A percentile compares a stretch with the other conserved stretches of the same genome.
Evolutionary conservation across 2,888 invertebrate species (phyloP).

Genomic region (Noctua fimbriata): DNA sequence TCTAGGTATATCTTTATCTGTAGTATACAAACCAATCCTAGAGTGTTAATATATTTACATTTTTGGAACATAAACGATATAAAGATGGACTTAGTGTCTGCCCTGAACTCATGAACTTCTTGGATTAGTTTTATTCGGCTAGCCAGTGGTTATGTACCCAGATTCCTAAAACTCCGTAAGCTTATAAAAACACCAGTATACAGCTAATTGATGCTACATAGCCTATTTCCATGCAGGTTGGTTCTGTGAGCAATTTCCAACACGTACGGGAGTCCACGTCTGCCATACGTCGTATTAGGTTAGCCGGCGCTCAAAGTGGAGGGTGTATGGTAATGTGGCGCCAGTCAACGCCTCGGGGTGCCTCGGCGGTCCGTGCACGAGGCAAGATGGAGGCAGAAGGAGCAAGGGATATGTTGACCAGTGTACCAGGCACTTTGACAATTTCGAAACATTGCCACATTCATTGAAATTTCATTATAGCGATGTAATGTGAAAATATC

Average conservation of each 20-base stretch:
- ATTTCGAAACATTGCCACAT: background rate
- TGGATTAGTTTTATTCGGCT: background rate
- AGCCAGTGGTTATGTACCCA: background rate
- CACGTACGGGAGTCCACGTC: slow-evolving; percentile 75
- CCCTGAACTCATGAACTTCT: background rate
- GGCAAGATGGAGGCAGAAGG: slow-evolving; percentile 45
- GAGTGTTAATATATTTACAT: background rate
- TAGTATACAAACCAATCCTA: background rate
- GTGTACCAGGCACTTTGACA: background rate
- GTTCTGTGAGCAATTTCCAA: slow-evolving; percentile 68
- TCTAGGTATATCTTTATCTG: too few relatives aligned
- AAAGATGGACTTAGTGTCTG: background rate
- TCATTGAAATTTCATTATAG: background rate
- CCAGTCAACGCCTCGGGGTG: slow-evolving; percentile 71
- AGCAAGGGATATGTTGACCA: slow-evolving; percentile 6
- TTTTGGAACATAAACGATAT: background rate
- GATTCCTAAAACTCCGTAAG: slow-evolving; percentile 1
- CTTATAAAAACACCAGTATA: slow-evolving; percentile 35
- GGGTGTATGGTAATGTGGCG: slow-evolving; percentile 81
- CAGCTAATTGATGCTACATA: slow-evolving; percentile 42
- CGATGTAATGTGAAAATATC: background rate
- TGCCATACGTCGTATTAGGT: slow-evolving; percentile 81
- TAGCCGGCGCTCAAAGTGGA: slow-evolving; percentile 76
- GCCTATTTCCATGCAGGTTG: slow-evolving; percentile 44
- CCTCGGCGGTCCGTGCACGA: slow-evolving; percentile 41